Conservation (phyloP, 2,113 vertebrate genomes). For the Cyprinodon variegatus region DNA sequence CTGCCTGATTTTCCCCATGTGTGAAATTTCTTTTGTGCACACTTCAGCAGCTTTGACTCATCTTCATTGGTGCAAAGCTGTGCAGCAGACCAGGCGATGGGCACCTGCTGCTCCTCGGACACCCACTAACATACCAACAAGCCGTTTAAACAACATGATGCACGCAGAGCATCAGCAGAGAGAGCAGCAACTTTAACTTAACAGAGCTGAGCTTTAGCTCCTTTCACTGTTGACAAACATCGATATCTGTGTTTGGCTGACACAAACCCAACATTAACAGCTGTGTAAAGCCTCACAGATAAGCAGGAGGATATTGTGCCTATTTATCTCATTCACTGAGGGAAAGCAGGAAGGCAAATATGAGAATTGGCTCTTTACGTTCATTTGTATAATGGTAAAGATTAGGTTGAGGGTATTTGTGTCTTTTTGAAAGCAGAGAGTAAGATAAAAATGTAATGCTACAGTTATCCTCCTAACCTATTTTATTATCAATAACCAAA, state of each 20-base stretch:
- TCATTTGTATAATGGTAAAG: not conserved
- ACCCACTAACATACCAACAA: conserved; percentile 25
- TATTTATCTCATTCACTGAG: not conserved
- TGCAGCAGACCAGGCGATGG: conserved; percentile 3
- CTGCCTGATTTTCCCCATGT: conserved; percentile 54
- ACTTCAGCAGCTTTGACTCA: conserved; percentile 66
- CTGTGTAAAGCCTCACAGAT: not conserved
- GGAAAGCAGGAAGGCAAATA: not conserved
- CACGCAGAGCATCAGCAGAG: not conserved
- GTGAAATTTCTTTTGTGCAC: conserved; percentile 67
- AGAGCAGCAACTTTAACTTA: not conserved
- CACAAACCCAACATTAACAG: not conserved
- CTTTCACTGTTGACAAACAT: not conserved
- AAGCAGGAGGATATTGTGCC: not conserved
- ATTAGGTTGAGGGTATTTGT: not conserved
- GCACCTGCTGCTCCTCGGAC: conserved; percentile 19
- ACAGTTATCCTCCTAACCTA: not conserved
- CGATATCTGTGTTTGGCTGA: not conserved
- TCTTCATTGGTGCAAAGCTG: conserved; percentile 62
- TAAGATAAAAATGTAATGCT: not conserved
- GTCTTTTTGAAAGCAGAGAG: not conserved
- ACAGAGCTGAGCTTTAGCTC: not conserved
- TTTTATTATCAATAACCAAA: not conserved
- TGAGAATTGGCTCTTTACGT: not conserved
- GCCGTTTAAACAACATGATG: conserved; percentile 9